Conservation (phyloP, 1,140 invertebrate species). For the Lepidurus apus region DNA sequence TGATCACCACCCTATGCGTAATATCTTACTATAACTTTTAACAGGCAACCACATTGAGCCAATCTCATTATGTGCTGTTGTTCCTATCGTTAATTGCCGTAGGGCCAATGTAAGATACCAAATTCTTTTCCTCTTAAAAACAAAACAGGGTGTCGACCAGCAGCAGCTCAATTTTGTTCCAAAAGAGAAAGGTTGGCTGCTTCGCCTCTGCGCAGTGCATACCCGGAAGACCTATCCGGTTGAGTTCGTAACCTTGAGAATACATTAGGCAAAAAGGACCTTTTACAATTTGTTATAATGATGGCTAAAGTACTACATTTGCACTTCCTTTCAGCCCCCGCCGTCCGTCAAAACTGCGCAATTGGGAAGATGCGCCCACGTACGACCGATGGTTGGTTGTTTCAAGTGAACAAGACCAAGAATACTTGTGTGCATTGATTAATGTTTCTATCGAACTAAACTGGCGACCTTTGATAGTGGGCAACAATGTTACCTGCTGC, state of each 20-base stretch:
- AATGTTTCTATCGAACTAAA: slow-evolving; percentile 31
- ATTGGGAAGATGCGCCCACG: slow-evolving; percentile 33
- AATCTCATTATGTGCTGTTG: no score
- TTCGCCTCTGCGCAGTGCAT: not conserved
- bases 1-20: no score
- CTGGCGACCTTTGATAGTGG: slow-evolving; percentile 34
- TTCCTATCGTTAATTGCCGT: no score
- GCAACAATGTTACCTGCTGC: slow-evolving; percentile 35
- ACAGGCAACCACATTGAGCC: no score
- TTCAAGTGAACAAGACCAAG: slow-evolving; percentile 29
- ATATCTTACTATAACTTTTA: no score
- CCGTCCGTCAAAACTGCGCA: not conserved
- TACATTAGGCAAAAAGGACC: not conserved
- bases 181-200: not conserved
- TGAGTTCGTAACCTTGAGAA: not conserved
- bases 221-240: not conserved
- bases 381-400: slow-evolving; percentile 34
- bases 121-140: no score
- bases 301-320: not conserved
- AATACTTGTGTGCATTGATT: slow-evolving; percentile 29
- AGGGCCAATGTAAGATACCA: no score
- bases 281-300: not conserved
- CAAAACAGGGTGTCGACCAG: not conserved
- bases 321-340: not conserved
- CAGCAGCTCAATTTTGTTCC: not conserved